These are phyloP conservation scores for Caiman crocodilus DNA, from an alignment of 2,797 vertebrate genomes.

Conservation along the genomic window DNA sequence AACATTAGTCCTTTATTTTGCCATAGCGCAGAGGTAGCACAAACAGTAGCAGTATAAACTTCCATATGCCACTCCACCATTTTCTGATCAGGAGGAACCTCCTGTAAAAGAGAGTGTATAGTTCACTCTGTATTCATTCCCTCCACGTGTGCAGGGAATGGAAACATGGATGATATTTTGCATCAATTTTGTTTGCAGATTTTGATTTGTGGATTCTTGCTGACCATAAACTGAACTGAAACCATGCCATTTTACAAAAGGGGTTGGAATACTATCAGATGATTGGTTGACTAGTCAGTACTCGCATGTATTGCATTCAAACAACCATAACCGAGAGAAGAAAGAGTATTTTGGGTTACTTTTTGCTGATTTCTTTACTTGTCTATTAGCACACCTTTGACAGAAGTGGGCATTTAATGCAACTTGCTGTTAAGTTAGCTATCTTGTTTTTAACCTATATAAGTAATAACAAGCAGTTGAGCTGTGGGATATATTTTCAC, in stretches of 20 bases:
- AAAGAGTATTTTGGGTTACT: background rate
- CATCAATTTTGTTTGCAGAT: background rate
- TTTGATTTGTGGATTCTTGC: conserved; percentile 24
- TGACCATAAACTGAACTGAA: background rate
- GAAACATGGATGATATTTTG: background rate
- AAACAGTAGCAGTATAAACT: background rate
- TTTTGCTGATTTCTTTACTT: background rate
- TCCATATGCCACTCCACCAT: background rate
- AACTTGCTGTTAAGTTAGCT: background rate
- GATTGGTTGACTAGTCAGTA: background rate
- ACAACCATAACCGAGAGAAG: background rate
- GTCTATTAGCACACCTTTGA: background rate
- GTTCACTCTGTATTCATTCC: background rate
- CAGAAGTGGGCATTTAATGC: background rate
- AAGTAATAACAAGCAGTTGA: conserved; percentile 36
- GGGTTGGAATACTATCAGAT: background rate
- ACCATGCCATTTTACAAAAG: background rate
- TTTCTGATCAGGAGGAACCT: conserved; percentile 8
- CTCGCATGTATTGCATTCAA: background rate
- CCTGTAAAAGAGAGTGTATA: background rate
- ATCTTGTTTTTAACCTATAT: background rate
- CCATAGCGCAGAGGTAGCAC: background rate
- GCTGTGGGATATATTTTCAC: conserved; percentile 4
- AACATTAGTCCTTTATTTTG: background rate
- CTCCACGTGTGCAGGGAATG: background rate